Conservation (phyloP, 2,113 vertebrate genomes). For the Holacanthus passer region DNA sequence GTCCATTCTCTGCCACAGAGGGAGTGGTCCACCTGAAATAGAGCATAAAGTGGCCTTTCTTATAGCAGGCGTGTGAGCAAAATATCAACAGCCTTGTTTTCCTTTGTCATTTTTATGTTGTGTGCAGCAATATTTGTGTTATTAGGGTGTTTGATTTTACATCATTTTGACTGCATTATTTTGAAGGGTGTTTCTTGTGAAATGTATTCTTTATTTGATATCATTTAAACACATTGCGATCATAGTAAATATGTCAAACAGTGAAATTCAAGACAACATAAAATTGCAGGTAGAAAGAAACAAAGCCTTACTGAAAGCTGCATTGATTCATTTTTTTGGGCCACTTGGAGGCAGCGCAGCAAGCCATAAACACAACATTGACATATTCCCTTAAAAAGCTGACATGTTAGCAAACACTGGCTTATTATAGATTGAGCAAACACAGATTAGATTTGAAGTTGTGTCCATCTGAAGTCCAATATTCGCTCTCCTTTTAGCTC, state of each 20-base stretch:
- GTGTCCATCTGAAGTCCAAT: background rate
- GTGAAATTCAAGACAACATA: background rate
- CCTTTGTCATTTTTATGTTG: constrained; percentile 11
- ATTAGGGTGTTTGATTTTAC: constrained; percentile 4
- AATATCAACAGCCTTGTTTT: constrained; percentile 42
- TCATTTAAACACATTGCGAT: background rate
- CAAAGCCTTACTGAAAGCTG: background rate
- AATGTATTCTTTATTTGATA: constrained; percentile 1
- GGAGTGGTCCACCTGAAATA: constrained; percentile 67
- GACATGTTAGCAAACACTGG: too few relatives aligned
- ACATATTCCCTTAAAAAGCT: too few relatives aligned
- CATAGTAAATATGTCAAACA: background rate
- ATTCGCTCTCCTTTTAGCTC: too few relatives aligned
- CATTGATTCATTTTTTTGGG: background rate
- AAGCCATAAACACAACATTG: too few relatives aligned
- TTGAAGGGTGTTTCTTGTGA: background rate
- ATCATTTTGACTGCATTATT: background rate
- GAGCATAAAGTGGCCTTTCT: constrained; percentile 63
- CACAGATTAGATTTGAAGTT: background rate
- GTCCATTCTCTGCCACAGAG: constrained; percentile 72
- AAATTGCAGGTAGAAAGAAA: background rate
- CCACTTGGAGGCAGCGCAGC: too few relatives aligned
- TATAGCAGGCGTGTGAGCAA: constrained; percentile 51
- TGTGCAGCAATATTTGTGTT: background rate
- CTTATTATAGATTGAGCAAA: background rate